A percentile compares a stretch with the other conserved stretches of the same genome.
Conservation (phyloP, 2,797 vertebrate genomes). For the Gymnothorax javanicus region DNA sequence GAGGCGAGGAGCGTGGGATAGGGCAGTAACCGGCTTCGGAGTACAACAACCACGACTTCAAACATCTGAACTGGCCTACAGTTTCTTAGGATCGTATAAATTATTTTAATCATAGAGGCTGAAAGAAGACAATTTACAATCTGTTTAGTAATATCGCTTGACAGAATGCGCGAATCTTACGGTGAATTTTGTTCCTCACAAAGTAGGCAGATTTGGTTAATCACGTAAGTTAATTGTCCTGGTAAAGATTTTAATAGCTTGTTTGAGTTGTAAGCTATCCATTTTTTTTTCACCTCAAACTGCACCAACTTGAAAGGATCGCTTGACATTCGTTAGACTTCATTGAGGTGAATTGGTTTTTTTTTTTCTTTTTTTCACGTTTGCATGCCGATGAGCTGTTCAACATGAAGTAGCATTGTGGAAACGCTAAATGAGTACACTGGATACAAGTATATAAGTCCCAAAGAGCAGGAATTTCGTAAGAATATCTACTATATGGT, state of each 20-base stretch:
- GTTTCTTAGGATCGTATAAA: background rate
- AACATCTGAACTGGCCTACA: conserved; percentile 4
- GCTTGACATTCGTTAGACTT: background rate
- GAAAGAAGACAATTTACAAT: background rate
- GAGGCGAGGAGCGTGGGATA: conserved; percentile 29
- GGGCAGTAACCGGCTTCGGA: conserved; percentile 41
- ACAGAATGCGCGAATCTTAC: conserved; percentile 10
- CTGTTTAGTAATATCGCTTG: background rate
- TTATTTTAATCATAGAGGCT: background rate
- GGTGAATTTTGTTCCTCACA: background rate
- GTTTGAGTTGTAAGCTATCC: background rate
- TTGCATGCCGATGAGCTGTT: background rate
- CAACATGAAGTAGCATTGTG: background rate
- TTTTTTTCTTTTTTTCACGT: background rate
- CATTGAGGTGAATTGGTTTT: background rate
- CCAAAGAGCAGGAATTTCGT: background rate
- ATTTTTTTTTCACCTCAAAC: background rate
- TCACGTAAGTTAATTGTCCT: background rate
- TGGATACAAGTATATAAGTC: conserved; percentile 1
- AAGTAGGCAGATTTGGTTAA: background rate
- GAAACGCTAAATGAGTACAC: background rate
- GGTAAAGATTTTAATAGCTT: background rate
- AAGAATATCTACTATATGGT: background rate
- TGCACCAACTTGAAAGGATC: conserved; percentile 18
- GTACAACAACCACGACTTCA: background rate